Evolutionary conservation across 2,888 invertebrate genomes (phyloP).

Genomic region (Eristalis tenax): DNA sequence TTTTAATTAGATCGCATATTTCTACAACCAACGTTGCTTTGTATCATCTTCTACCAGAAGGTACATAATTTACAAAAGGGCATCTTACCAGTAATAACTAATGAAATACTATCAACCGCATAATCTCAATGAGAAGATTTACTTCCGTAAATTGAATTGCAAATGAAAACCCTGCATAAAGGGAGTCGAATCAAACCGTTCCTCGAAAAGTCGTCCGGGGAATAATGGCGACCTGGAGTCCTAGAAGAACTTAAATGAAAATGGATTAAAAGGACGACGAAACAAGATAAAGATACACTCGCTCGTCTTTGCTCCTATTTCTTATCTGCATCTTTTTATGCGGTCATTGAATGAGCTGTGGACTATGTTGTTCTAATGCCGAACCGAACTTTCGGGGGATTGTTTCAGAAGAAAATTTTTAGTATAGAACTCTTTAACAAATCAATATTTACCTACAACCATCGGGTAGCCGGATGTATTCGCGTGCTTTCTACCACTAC

Average conservation of each 20-base stretch:
- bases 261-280: slow-evolving; percentile 8
- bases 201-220: background rate
- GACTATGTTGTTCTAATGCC: slow-evolving; percentile 47
- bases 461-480: slow-evolving; percentile 1
- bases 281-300: slow-evolving; percentile 4
- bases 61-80: background rate
- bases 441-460: background rate
- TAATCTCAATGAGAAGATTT: slow-evolving; percentile 30
- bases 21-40: background rate
- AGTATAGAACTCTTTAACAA: background rate
- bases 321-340: slow-evolving; percentile 54
- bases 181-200: slow-evolving; percentile 10
- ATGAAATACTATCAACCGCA: slow-evolving; percentile 36
- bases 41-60: background rate
- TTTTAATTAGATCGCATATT: slow-evolving; percentile 25
- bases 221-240: slow-evolving; percentile 5
- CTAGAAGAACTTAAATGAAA: slow-evolving; percentile 50
- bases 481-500: background rate
- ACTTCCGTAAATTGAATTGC: slow-evolving; percentile 48
- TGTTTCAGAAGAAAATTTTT: background rate
- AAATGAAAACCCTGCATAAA: slow-evolving; percentile 23
- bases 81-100: background rate
- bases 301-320: slow-evolving; percentile 7
- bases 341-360: slow-evolving; percentile 41
- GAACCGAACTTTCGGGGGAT: slow-evolving; percentile 15